phyloP scores from a whole-genome alignment of 2,113 vertebrate genomes.

The Equus quagga region DNA sequence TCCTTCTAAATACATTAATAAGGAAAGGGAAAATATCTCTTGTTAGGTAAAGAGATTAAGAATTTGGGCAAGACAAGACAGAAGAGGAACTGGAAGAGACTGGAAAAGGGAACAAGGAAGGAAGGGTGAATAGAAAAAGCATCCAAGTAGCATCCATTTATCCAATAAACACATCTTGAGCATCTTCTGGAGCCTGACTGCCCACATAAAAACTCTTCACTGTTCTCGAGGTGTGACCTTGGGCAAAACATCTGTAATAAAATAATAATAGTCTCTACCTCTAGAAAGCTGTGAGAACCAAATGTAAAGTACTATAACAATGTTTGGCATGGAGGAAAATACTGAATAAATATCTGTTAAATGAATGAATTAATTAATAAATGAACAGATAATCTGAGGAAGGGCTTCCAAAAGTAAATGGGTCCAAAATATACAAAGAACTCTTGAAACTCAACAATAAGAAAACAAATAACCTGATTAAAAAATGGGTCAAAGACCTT shows the following conservation, averaged over 20 bases:
- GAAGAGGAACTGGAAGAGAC: neutral
- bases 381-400: neutral
- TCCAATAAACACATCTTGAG: neutral
- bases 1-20: neutral
- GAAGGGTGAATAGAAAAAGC: neutral
- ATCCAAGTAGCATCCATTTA: neutral
- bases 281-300: neutral
- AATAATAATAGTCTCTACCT: neutral
- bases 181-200: neutral
- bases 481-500: neutral
- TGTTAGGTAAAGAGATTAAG: neutral
- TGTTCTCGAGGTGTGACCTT: neutral
- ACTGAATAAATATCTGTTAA: neutral
- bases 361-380: neutral
- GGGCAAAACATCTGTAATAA: neutral
- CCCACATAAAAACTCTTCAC: neutral
- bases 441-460: neutral
- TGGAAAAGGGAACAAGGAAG: neutral
- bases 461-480: neutral
- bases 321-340: neutral
- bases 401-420: neutral
- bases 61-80: neutral
- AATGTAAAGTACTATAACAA: neutral
- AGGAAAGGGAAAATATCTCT: neutral
- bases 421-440: neutral